Evolutionary conservation across 1,140 invertebrate species (phyloP).

Genomic region (Drosophila nasuta): DNA sequence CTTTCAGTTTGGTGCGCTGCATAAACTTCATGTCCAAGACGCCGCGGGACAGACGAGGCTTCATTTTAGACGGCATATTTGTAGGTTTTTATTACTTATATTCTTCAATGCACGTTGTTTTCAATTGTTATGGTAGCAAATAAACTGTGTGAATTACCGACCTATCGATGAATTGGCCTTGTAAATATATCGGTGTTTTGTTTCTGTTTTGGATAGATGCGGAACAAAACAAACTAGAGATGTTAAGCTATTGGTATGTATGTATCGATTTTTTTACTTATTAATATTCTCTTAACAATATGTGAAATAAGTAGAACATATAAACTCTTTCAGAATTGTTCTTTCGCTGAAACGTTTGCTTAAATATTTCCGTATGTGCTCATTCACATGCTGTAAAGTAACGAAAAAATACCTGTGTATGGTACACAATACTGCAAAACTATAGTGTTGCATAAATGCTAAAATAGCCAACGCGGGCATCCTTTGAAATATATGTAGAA

Average conservation of each 20-base stretch:
- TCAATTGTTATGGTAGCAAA: constrained; percentile 46
- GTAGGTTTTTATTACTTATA: neutral
- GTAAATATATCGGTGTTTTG: too few species aligned
- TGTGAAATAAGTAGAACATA: too few species aligned
- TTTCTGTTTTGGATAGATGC: too few species aligned
- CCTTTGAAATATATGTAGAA: constrained; percentile 12
- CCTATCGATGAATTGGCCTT: too few species aligned
- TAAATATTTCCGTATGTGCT: too few species aligned
- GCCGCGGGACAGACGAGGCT: constrained; percentile 88
- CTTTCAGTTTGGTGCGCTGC: constrained; percentile 93
- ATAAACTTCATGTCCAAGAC: constrained; percentile 95
- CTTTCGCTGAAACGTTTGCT: too few species aligned
- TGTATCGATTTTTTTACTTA: too few species aligned
- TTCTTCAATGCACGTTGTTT: constrained; percentile 52
- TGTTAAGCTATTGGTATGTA: too few species aligned
- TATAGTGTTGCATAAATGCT: constrained; percentile 26
- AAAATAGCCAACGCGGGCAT: constrained; percentile 1
- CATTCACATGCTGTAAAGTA: neutral
- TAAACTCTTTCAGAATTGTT: too few species aligned
- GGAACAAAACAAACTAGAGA: too few species aligned
- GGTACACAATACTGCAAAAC: neutral
- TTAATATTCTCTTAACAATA: too few species aligned
- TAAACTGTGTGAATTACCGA: constrained; percentile 33
- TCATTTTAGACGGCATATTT: constrained; percentile 74
- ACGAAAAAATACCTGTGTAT: neutral